These are phyloP conservation scores for Pseudomugil tenellus DNA, from an alignment of 2,797 vertebrate species.

Conservation along the genomic window DNA sequence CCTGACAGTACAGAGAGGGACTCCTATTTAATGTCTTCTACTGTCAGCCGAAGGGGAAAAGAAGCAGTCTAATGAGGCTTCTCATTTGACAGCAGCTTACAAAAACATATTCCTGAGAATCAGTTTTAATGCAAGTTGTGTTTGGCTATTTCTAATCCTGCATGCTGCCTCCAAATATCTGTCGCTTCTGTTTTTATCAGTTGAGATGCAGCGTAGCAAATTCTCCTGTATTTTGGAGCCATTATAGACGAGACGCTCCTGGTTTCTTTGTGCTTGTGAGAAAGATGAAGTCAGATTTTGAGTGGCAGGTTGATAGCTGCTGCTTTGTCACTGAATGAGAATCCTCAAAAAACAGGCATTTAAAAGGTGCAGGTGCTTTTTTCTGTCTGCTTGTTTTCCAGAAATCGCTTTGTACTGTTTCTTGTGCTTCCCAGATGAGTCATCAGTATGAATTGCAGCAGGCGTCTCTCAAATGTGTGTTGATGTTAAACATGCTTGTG, in stretches of 20 bases:
- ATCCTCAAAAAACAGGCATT: constrained; percentile 48
- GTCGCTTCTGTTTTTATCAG: constrained; percentile 10
- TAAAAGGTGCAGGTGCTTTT: constrained; percentile 27
- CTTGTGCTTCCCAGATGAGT: constrained; percentile 35
- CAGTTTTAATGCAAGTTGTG: constrained; percentile 44
- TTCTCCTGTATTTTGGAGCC: constrained; percentile 41
- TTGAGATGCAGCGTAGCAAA: constrained; percentile 33
- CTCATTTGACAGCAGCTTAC: constrained; percentile 52
- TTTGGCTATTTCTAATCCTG: constrained; percentile 48
- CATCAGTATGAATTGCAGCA: constrained; percentile 59
- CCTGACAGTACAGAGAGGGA: too few species aligned
- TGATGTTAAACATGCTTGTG: constrained; percentile 38
- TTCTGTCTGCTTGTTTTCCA: constrained; percentile 52
- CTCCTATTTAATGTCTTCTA: too few species aligned
- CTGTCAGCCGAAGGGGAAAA: constrained; percentile 4
- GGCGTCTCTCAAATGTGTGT: constrained; percentile 44
- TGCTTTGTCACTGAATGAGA: constrained; percentile 44
- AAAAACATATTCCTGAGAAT: constrained; percentile 57
- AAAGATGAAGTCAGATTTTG: constrained; percentile 50
- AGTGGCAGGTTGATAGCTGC: constrained; percentile 53
- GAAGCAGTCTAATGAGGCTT: constrained; percentile 33
- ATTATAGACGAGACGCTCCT: constrained; percentile 22
- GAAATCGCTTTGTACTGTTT: constrained; percentile 32
- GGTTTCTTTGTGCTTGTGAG: constrained; percentile 40
- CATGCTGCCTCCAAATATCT: constrained; percentile 48